These are phyloP conservation scores for Oligia fasciuncula DNA, from an alignment of 2,888 invertebrate species.

Conservation along the genomic window DNA sequence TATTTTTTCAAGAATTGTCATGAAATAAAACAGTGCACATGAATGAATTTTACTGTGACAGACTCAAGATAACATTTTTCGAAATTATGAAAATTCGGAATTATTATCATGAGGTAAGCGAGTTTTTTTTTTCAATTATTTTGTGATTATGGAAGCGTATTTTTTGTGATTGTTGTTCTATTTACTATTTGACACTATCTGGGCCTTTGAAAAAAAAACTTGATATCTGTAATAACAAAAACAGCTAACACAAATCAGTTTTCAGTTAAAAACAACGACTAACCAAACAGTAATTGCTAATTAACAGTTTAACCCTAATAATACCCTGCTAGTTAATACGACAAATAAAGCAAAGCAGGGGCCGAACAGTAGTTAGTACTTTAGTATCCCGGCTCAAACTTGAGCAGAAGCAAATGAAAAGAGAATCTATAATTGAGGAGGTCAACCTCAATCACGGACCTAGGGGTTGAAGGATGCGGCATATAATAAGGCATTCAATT, in stretches of 20 bases:
- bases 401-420: constrained; percentile 77
- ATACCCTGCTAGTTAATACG: constrained; percentile 22
- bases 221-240: neutral
- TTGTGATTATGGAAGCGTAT: neutral
- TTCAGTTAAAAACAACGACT: neutral
- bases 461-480: constrained; percentile 65
- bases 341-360: constrained; percentile 35
- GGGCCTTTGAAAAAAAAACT: too few relatives aligned
- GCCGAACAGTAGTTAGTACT: constrained; percentile 66
- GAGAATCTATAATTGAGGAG: constrained; percentile 81
- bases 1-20: constrained; percentile 26
- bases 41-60: constrained; percentile 76
- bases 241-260: neutral
- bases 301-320: constrained; percentile 32
- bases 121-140: constrained; percentile 23
- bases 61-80: constrained; percentile 70
- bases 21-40: constrained; percentile 70
- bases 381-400: constrained; percentile 73
- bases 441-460: constrained; percentile 50
- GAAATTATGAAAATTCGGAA: constrained; percentile 88
- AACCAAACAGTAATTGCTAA: constrained; percentile 11
- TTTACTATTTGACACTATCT: neutral
- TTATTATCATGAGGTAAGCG: constrained; percentile 85
- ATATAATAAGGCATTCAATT: constrained; percentile 28
- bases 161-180: neutral